Evolutionary conservation across 1,140 invertebrate genomes (phyloP), one percentile per base, ranked within the genome.

Genomic region (Anastrepha obliqua): DNA sequence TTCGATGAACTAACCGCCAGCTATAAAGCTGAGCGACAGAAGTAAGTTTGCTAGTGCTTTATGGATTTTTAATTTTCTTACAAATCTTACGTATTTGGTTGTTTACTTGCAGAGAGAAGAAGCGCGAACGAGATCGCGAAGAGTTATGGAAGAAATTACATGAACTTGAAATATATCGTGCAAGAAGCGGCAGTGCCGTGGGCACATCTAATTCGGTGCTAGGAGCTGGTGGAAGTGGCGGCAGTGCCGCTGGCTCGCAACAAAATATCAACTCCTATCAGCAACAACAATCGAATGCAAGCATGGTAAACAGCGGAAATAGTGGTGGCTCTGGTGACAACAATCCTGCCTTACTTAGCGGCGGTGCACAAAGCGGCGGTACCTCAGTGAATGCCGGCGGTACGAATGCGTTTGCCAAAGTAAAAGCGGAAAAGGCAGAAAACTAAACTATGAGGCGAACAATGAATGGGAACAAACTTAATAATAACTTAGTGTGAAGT

Each of bases 1-100:
- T 99, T 99, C 94, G 98, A 99, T 94, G 98, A 99, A 94, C 97
- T 99, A 92, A 99, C 98, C 90, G 97, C 98, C 92, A 98, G 98
- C 94, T 99, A 99, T 94, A 99, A 99, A 95, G 97, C 98, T 90
- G 98, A 99, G 94, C 95, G 98, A 94, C 98, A 99, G 96, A 99
- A 98, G 98, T 99, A 95, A 95, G 96, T 95, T 20, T 58, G 20
- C 88, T 29, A 29, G 29, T 29, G 8, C 51, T 11, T 29, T 29
- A 29, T 15, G 15, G 9, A 7, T 8, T 15, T 55, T 29, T 55
- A 9, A 13, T 8, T 55, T 55, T 55, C 2, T 55, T 67, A 67
- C 3, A 67, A 7, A 67, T 67, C 15, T n/a, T 15, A 3, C 15
- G n/a, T 86, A n/a, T 62, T 3, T 47, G 51, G 11, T 55, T 55